Conservation (phyloP, 1,140 invertebrate genomes). For the Reticulitermes speratus region DNA sequence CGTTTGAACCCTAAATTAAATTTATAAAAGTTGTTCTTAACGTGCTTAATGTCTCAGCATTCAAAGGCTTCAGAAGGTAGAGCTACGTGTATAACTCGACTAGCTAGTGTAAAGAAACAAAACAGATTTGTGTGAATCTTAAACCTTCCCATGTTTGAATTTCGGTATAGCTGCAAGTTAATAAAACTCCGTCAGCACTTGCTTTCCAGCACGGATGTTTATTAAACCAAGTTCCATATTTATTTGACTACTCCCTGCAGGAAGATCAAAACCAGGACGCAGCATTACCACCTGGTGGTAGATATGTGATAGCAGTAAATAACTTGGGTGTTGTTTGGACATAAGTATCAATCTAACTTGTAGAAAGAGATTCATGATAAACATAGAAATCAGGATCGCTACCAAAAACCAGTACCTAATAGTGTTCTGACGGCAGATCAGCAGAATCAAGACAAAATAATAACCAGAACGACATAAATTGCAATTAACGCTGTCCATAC, state of each 20-base stretch:
- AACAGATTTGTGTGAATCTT: background rate
- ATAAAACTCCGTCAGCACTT: background rate
- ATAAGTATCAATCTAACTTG: background rate
- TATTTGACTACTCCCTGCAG: background rate
- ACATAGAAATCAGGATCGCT: background rate
- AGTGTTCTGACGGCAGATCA: background rate
- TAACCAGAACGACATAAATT: no score
- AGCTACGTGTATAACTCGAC: no score
- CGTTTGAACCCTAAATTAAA: no score
- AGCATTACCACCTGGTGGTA: background rate
- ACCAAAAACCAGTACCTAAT: background rate
- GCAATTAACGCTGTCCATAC: no score
- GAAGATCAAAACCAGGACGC: background rate
- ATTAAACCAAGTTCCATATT: conserved; percentile 1
- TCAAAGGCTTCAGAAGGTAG: no score
- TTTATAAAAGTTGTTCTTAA: no score
- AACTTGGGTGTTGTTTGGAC: conserved; percentile 1
- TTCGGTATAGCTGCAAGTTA: background rate
- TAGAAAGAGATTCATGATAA: background rate
- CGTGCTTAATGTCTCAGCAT: no score
- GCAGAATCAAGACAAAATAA: background rate
- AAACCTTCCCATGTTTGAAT: background rate
- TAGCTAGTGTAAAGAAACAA: background rate
- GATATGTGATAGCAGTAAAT: conserved; percentile 6
- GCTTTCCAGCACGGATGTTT: background rate